Evolutionary conservation across 2,797 vertebrate species (phyloP), one percentile per base, ranked within the genome.

Genomic region (Etheostoma nigrum): DNA sequence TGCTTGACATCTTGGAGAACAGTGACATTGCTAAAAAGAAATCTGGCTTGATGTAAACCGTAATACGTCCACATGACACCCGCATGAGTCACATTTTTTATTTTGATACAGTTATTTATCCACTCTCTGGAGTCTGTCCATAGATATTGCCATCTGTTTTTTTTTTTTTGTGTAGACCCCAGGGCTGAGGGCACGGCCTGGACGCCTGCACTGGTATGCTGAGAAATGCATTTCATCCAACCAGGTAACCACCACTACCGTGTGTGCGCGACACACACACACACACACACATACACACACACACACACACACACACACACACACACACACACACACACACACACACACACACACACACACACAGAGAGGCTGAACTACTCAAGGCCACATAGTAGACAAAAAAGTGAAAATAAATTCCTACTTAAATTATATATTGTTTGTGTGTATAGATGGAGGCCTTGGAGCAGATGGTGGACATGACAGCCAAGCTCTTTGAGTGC

Each of bases 381-480:
- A 75, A 64, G 45, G 40, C 5, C 36, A 25, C 9, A 13, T 21
- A 25, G 4, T 8, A 51, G 21, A 4, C 9, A 54, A 0, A 60
- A n/a, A 47, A 33, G 33, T 59, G 23, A 11, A 73, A 80, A 9
- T 64, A 7, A 44, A 66, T 47, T 51, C 52, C 42, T 66, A 0
- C 53, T 45, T 44, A 27, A 67, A 27, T 21, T 16, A 14, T 7
- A 18, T 53, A 42, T 68, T 68, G n/a, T 73, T 36, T 69, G 36
- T 82, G 40, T 77, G 63, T 70, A 7, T 89, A 99, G 98, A 93
- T 95, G 87, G 96, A 97, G 85, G 0, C 88, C 62, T 91, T 99
- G 92, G 97, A 99, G 82, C 94, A 96, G 67, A 91, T 99, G 90
- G 95, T 98, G 85, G 96, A 97, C 48, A 88, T 97, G 89, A 98